Conservation (phyloP, 1,140 invertebrate species). For the Akabosia matsudoensis region DNA sequence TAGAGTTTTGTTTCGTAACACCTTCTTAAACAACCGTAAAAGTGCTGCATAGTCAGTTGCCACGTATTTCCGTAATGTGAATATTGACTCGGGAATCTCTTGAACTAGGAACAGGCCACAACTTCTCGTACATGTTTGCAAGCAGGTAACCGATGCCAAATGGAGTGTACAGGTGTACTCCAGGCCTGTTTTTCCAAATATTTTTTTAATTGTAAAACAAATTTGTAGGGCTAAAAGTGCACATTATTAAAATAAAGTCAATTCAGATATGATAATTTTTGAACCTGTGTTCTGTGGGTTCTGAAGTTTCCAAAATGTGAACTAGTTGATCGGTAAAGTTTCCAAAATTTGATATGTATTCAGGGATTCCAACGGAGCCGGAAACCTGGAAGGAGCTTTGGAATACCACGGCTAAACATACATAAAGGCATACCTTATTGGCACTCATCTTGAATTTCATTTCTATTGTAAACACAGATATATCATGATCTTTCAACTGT, state of each 20-base stretch:
- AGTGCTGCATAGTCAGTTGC: slow-evolving; percentile 22
- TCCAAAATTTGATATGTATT: slow-evolving; percentile 1
- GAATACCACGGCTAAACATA: not conserved
- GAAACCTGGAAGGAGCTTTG: not conserved
- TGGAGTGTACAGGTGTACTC: slow-evolving; percentile 26
- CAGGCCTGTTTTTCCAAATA: slow-evolving; percentile 6
- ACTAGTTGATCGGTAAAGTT: slow-evolving; percentile 18
- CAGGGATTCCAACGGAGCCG: not conserved
- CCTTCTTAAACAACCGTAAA: slow-evolving; percentile 3
- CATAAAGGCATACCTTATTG: not conserved
- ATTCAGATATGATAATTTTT: not conserved
- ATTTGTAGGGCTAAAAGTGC: too few relatives aligned
- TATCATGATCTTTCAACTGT: slow-evolving; percentile 20
- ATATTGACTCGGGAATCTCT: slow-evolving; percentile 19
- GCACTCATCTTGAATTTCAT: too few relatives aligned
- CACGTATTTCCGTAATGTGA: slow-evolving; percentile 17
- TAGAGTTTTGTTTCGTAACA: not conserved
- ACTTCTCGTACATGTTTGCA: slow-evolving; percentile 21
- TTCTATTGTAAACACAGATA: too few relatives aligned
- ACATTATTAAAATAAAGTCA: too few relatives aligned
- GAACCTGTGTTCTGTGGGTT: slow-evolving; percentile 8
- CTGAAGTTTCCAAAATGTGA: slow-evolving; percentile 11
- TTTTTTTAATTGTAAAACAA: not conserved
- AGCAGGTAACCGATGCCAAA: slow-evolving; percentile 33
- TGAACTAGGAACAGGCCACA: slow-evolving; percentile 27